Evolutionary conservation across 2,113 vertebrate genomes (phyloP).

Genomic region (Suncus etruscus): DNA sequence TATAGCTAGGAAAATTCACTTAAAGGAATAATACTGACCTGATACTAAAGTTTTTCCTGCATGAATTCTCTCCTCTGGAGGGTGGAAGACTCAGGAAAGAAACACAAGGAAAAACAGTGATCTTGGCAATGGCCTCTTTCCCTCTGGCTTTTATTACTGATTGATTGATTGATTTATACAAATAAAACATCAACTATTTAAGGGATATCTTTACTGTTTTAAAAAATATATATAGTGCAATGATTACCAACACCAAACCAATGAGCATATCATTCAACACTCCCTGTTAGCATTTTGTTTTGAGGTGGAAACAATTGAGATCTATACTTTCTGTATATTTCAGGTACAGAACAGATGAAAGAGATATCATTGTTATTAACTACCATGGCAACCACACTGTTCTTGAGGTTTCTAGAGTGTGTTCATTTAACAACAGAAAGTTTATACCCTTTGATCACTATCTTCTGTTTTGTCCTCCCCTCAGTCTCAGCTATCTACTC

Average conservation of each 20-base stretch:
- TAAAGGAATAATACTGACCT: background rate
- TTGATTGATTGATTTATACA: slow-evolving; percentile 7
- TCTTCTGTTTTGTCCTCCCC: background rate
- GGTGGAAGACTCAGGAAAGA: background rate
- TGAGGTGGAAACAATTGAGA: slow-evolving; percentile 2
- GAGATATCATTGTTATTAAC: slow-evolving; percentile 1
- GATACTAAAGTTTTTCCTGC: background rate
- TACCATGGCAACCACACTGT: background rate
- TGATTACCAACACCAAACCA: background rate
- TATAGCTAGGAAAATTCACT: background rate
- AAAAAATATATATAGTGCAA: background rate
- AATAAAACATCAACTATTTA: slow-evolving; percentile 16
- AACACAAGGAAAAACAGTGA: background rate
- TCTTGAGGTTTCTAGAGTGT: slow-evolving; percentile 17
- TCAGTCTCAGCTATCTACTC: background rate
- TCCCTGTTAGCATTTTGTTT: background rate
- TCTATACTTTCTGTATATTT: background rate
- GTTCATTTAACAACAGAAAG: slow-evolving; percentile 32
- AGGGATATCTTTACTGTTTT: background rate
- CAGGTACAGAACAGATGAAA: background rate
- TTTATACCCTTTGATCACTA: slow-evolving; percentile 22
- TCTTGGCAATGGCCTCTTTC: background rate
- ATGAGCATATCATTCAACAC: background rate
- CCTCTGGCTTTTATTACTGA: background rate
- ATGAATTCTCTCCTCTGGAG: background rate